A percentile compares a stretch with the other conserved stretches of the same genome.
Evolutionary conservation across 1,140 invertebrate species (phyloP).

Genomic region (Drosophila pseudoananassae): DNA sequence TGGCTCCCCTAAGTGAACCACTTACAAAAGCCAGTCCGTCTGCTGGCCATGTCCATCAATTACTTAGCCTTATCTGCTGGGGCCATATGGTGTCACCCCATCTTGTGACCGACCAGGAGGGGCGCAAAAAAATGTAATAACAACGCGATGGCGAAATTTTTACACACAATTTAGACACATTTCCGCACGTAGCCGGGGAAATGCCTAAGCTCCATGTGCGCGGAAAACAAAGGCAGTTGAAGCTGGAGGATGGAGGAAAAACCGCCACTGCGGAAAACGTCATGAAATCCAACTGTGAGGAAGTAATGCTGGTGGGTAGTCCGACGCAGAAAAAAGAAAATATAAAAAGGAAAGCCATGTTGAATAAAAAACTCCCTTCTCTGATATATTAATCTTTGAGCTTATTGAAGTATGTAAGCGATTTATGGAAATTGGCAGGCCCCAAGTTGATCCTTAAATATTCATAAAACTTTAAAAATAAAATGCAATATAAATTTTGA

Average conservation of each 20-base stretch:
- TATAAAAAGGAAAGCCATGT: not conserved
- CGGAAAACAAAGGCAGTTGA: conserved; percentile 46
- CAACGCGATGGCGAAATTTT: conserved; percentile 69
- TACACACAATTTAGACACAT: conserved; percentile 81
- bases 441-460: not conserved
- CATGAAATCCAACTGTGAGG: conserved; percentile 49
- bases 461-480: not conserved
- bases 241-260: conserved; percentile 21
- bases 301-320: conserved; percentile 37
- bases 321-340: not conserved
- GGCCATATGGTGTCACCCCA: conserved; percentile 73
- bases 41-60: conserved; percentile 65
- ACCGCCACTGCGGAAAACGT: conserved; percentile 56
- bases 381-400: not conserved
- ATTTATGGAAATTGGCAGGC: not conserved
- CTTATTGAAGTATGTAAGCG: not conserved
- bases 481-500: not conserved
- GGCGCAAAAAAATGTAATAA: conserved; percentile 47
- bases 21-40: conserved; percentile 35
- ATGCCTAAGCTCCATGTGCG: conserved; percentile 55
- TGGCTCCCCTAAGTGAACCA: conserved; percentile 23
- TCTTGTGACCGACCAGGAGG: conserved; percentile 25
- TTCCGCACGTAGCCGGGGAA: conserved; percentile 65
- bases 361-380: conserved; percentile 5
- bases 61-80: conserved; percentile 71